Base-by-base conservation (phyloP, 2,113 vertebrate genomes). In the Dasyprocta punctata region DNA sequence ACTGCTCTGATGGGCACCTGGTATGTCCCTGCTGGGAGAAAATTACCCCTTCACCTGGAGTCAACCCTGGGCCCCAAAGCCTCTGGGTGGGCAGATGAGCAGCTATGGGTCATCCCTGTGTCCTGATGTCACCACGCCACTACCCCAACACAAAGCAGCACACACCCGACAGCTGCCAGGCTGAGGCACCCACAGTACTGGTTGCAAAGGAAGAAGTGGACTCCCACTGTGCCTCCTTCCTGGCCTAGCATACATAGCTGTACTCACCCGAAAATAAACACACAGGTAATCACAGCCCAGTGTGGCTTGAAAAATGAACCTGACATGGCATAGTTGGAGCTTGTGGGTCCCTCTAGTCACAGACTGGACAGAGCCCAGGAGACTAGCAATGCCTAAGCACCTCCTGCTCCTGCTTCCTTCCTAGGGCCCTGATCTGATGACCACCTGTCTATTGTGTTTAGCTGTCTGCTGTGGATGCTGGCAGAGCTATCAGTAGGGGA, bases 81-180 rank as follows among this genome's bases (percentile, higher is more conserved):
- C n/a, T 17, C 1, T 0, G 65, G 17, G 49, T 33, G 8, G 58
- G 17, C 22, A 38, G 36, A 28, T 0, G 0, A 1, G 8, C 7
- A 6, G 7, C 0, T 84, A 33, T 13, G 0, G 0, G 5, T 22
- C 26, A 58, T 20, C 3, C 28, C 73, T 24, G 14, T 56, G 33
- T 75, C 38, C 5, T 47, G 1, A 5, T 1, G 26, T n/a, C 78
- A 61, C 26, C 24, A 30, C 20, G 4, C 77, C 17, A 12, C 11
- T 44, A 58, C 16, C 12, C 16, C 26, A 44, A 41, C 83, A 54
- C 54, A 90, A 33, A 87, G 86, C 30, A 52, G 73, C 80, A 54
- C 12, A 52, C 6, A 54, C 0, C n/a, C 8, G 20, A 33, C 49
- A 28, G 1, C 0, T 7, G 14, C 19, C 63, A 38, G 30, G 52